Base-by-base conservation (phyloP, 2,888 invertebrate genomes). In the Rhabditoides inermis region DNA sequence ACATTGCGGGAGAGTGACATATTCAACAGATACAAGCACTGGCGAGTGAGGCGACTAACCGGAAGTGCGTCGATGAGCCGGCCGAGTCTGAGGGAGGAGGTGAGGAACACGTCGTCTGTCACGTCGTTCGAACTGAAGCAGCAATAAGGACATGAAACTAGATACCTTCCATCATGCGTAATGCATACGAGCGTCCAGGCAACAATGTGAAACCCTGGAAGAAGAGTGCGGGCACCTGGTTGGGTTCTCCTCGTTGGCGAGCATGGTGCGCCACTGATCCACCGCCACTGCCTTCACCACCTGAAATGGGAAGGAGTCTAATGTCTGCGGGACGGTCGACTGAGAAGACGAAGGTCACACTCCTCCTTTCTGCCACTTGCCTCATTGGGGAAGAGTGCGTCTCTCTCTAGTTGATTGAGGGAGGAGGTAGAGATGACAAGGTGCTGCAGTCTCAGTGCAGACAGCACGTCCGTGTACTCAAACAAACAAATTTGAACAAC, bases 221-320 rank as follows among this genome's bases (percentile, higher is more conserved):
- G 46, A 28, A 7, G n/a, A 22, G 5, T 22, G 28, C 15, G 26
- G 45, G 39, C 27, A 53, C 56, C 28, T 10, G 23, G 25, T 25
- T 18, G 58, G 55, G 6, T 48, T 51, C 22, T 62, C 69, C 45
- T 69, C 69, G 39, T 63, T 64, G 18, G 51, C 37, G 22, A 69
- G 41, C 5, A 64, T 25, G 1, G 55, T 52, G 23, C 53, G 56
- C 69, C 69, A 69, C 37, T 60, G 51, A 20, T 64, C 63, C 0
- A 55, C 45, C 23, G 59, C 48, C 23, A 68, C 53, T 10, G 41
- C 39, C 15, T 54, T 28, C 1, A 69, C 27, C n/a, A n/a, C n/a
- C n/a, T n/a, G n/a, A n/a, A n/a, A n/a, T n/a, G n/a, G n/a, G n/a
- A n/a, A n/a, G n/a, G n/a, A n/a, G n/a, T n/a, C n/a, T n/a, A n/a